Conservation (phyloP, 2,888 invertebrate species). For the Cataglyphis rosenhaueri region DNA sequence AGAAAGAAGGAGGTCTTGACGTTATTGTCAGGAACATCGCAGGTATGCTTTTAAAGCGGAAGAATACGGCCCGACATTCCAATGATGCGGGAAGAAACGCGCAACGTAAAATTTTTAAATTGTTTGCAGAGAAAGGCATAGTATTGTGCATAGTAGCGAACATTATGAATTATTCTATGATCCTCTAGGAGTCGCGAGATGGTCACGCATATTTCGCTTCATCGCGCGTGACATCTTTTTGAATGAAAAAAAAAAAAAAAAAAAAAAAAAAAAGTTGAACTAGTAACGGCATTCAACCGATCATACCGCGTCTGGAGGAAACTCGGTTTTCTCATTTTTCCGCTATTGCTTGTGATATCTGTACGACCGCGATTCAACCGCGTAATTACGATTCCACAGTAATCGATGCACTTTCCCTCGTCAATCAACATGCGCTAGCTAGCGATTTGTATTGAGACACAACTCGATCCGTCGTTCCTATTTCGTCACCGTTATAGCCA, state of each 20-base stretch:
- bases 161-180: conserved; percentile 36
- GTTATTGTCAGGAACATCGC: conserved; percentile 42
- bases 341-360: conserved; percentile 29
- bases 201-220: conserved; percentile 21
- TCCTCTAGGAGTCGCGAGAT: conserved; percentile 13
- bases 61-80: conserved; percentile 43
- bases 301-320: conserved; percentile 1
- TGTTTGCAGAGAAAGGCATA: conserved; percentile 13
- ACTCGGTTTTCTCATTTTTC: conserved; percentile 47
- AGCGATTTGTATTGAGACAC: conserved; percentile 49
- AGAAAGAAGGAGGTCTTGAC: conserved; percentile 29
- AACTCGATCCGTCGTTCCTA: conserved; percentile 16
- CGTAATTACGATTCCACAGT: conserved; percentile 58
- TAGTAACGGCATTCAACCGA: conserved; percentile 29
- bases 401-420: conserved; percentile 58
- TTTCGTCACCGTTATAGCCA: conserved; percentile 40
- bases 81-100: conserved; percentile 36
- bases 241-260: conserved; percentile 3
- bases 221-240: conserved; percentile 2
- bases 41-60: conserved; percentile 44
- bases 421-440: conserved; percentile 38
- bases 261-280: not conserved
- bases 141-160: not conserved
- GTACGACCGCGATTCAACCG: conserved; percentile 36
- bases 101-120: conserved; percentile 19